phyloP scores from a whole-genome alignment of 1,140 invertebrate genomes.

The Bombus pascuorum region DNA sequence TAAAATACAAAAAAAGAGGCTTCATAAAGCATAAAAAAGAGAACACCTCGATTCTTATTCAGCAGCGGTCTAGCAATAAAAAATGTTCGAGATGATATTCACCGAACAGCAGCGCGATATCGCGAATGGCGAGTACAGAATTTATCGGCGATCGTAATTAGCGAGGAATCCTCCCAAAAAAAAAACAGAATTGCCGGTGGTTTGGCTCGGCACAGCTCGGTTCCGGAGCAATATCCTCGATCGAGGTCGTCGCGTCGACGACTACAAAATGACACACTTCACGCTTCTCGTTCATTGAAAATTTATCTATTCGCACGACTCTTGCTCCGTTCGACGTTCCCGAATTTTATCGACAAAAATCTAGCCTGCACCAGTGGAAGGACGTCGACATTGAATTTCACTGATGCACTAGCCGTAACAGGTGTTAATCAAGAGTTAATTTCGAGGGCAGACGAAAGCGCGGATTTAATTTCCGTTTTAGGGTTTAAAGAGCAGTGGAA shows the following conservation, averaged over 20 bases:
- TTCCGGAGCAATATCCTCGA: slow-evolving; percentile 2
- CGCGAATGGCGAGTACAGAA: not conserved
- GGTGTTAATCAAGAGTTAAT: slow-evolving; percentile 38
- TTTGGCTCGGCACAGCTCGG: not conserved
- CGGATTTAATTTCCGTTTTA: slow-evolving; percentile 20
- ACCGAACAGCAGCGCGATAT: not conserved
- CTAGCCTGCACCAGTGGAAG: no score
- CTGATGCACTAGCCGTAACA: not conserved
- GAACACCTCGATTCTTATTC: not conserved
- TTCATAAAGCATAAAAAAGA: not conserved
- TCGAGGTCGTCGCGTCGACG: slow-evolving; percentile 1
- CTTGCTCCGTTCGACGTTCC: not conserved
- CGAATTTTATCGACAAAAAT: not conserved
- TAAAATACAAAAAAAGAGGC: not conserved
- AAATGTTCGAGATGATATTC: not conserved
- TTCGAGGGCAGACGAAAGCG: not conserved
- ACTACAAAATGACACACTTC: slow-evolving; percentile 26
- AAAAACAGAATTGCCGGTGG: not conserved
- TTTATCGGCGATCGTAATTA: slow-evolving; percentile 31
- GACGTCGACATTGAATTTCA: not conserved
- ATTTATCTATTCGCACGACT: not conserved
- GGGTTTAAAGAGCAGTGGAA: not conserved
- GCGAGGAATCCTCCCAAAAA: not conserved
- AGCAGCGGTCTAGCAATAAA: not conserved
- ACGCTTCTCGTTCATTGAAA: not conserved